These are phyloP conservation scores for Leptinotarsa haldemani DNA, from an alignment of 2,888 invertebrate species.

Conservation along the genomic window DNA sequence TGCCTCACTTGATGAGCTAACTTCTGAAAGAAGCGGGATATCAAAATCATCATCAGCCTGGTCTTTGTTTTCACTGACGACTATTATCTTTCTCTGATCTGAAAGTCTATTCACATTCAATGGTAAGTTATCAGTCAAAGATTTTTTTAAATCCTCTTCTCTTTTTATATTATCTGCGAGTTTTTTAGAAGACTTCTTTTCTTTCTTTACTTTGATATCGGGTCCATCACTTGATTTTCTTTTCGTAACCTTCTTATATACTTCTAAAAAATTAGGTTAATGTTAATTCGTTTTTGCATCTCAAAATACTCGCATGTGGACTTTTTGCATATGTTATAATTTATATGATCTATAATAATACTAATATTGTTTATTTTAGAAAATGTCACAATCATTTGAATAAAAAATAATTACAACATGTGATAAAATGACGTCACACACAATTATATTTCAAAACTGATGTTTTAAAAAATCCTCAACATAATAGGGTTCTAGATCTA, in stretches of 20 bases:
- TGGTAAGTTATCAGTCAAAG: conserved; percentile 62
- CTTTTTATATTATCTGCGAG: conserved; percentile 62
- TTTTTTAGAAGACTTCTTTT: conserved; percentile 62
- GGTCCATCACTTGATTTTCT: conserved; percentile 62
- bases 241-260: conserved; percentile 64
- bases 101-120: conserved; percentile 59
- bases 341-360: too few relatives aligned
- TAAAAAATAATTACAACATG: too few relatives aligned
- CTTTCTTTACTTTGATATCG: conserved; percentile 62
- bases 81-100: conserved; percentile 60
- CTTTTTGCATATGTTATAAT: too few relatives aligned
- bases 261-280: conserved; percentile 50
- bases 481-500: too few relatives aligned
- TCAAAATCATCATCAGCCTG: conserved; percentile 64
- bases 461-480: too few relatives aligned
- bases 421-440: too few relatives aligned
- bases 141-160: conserved; percentile 56
- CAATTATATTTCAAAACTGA: too few relatives aligned
- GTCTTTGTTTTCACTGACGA: conserved; percentile 50
- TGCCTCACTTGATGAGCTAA: conserved; percentile 64
- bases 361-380: too few relatives aligned
- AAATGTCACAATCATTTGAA: too few relatives aligned
- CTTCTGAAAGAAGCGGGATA: conserved; percentile 67
- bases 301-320: too few relatives aligned
- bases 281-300: too few relatives aligned